These are phyloP conservation scores for Cryptoleucopteryx plumbea DNA, from an alignment of 2,113 vertebrate species.

Conservation along the genomic window DNA sequence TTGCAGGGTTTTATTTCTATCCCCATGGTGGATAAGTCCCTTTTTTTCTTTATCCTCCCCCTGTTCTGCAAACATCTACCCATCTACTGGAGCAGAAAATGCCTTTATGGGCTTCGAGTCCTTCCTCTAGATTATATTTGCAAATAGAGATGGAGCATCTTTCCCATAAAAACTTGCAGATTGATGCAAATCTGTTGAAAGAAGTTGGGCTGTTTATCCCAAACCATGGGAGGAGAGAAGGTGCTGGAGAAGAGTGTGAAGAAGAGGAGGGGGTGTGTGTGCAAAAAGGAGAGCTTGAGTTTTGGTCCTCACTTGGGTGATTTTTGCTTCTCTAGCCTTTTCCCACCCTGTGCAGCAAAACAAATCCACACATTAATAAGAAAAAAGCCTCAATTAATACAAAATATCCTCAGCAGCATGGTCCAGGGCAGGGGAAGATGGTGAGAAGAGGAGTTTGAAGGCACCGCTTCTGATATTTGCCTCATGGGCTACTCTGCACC, in stretches of 20 bases:
- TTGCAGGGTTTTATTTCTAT: neutral
- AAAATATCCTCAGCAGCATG: neutral
- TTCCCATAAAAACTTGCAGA: too few species aligned
- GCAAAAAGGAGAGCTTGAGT: neutral
- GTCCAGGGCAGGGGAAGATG: neutral
- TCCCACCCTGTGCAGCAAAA: neutral
- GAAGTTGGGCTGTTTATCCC: neutral
- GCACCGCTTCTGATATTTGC: neutral
- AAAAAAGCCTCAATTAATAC: neutral
- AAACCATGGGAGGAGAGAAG: neutral
- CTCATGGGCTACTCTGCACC: neutral
- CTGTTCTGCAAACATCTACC: neutral
- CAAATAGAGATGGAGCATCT: too few species aligned
- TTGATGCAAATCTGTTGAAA: too few species aligned
- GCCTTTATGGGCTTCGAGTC: too few species aligned
- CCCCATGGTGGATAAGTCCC: neutral
- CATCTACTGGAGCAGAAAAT: neutral
- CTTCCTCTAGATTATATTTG: too few species aligned
- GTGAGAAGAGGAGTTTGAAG: neutral
- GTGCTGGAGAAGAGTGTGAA: slow-evolving; percentile 21
- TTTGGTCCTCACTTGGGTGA: neutral
- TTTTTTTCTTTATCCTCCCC: neutral
- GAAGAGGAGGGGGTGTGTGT: neutral
- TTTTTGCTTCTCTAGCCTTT: slow-evolving; percentile 27
- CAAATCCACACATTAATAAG: neutral